phyloP scores from a whole-genome alignment of 2,113 vertebrate genomes.

The Chloropsis hardwickii region DNA sequence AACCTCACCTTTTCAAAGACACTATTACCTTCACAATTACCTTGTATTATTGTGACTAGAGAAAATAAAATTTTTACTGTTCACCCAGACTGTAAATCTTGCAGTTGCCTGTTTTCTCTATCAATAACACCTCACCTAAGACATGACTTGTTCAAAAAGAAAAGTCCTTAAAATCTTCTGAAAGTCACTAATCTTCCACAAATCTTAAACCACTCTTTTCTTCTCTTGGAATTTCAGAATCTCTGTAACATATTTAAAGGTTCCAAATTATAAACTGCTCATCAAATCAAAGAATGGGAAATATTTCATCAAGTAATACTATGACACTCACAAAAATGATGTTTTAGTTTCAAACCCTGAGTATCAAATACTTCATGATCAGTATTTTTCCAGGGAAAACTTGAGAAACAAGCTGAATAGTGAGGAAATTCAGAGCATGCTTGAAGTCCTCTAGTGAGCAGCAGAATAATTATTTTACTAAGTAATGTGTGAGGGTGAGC shows the following conservation, averaged over 20 bases:
- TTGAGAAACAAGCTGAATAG: background rate
- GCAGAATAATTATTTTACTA: background rate
- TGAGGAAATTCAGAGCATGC: background rate
- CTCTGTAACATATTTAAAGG: background rate
- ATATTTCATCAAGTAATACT: background rate
- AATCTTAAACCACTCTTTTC: background rate
- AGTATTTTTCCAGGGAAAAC: background rate
- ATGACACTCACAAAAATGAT: background rate
- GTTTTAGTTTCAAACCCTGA: background rate
- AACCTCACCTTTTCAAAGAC: conserved; percentile 36
- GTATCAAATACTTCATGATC: background rate
- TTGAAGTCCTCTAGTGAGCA: background rate
- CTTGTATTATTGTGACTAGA: conserved; percentile 1
- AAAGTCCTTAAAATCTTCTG: background rate
- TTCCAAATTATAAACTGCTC: background rate
- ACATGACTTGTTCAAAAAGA: background rate
- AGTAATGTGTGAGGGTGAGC: background rate
- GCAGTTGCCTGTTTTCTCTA: background rate
- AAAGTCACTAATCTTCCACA: background rate
- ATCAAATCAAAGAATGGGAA: background rate
- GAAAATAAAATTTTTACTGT: conserved; percentile 27
- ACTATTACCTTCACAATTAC: conserved; percentile 7
- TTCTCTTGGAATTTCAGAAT: background rate
- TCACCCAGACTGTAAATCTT: conserved; percentile 21
- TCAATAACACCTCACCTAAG: conserved; percentile 13